Evolutionary conservation across 2,797 vertebrate species (phyloP), one percentile per base, ranked within the genome.

Genomic region (Trematomus bernacchii): DNA sequence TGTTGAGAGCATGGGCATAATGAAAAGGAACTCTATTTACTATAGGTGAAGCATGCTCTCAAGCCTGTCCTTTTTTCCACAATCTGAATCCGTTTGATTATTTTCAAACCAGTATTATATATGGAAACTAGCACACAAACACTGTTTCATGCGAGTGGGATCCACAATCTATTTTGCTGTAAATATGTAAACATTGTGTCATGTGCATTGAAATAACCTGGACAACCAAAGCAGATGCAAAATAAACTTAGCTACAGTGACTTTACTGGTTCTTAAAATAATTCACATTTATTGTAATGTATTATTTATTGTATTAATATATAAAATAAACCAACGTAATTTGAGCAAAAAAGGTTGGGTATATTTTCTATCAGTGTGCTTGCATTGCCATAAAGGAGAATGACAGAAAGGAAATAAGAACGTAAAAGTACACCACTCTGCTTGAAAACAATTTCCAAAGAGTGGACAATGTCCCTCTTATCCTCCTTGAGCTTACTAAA

Each of bases 11-110:
- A 50, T 6, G 15, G 57, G 62, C 18, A 58, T 70, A 84, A 88
- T 81, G 73, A 77, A 89, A 79, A 85, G 82, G 74, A 83, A 76
- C 60, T 80, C 62, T 40, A 14, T 46, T 12, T 65, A 62, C 73
- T 66, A 68, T 59, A 63, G 47, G 72, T 54, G 51, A 79, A 55
- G 42, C 27, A 42, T 27, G 62, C 70, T 64, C 37, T 75, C 12
- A 44, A 62, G 46, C 18, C 23, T 46, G 61, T 53, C 18, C 23
- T 76, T 52, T 73, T 23, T 65, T 66, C 23, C 42, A 66, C 37
- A 40, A 72, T 43, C 21, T 37, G 27, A 65, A 48, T 73, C 30
- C 18, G 48, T 67, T 23, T 10, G 53, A 6, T 73, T 70, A n/a
- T 47, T 64, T 72, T 58, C 30, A 10, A 15, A 44, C 9, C 2